Percentiles rank a stretch among this genome's conserved stretches.
phyloP scores from a whole-genome alignment of 1,140 invertebrate genomes.

The Zaprionus nigranus region DNA sequence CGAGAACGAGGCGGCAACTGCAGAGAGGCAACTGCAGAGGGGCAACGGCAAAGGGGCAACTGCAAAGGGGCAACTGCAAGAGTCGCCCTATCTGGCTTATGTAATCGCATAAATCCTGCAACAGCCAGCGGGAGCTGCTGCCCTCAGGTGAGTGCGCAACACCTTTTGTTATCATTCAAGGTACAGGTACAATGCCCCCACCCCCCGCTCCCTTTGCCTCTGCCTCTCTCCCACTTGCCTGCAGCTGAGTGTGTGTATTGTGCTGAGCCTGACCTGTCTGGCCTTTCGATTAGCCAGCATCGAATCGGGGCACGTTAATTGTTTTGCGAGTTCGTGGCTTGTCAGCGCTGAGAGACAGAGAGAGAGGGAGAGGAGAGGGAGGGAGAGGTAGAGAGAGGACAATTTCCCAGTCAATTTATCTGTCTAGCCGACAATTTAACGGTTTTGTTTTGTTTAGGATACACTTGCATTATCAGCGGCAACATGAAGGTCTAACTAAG shows the following conservation, averaged over 20 bases:
- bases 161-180: conserved; percentile 56
- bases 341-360: conserved; percentile 32
- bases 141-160: conserved; percentile 44
- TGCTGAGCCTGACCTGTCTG: conserved; percentile 22
- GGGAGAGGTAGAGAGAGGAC: background rate
- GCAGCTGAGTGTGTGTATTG: background rate
- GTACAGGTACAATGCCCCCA: conserved; percentile 28
- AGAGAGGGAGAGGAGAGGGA: no score
- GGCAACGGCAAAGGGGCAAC: no score
- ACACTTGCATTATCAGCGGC: background rate
- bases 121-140: conserved; percentile 42
- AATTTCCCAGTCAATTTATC: conserved; percentile 51
- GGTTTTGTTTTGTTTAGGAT: conserved; percentile 29
- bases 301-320: conserved; percentile 49
- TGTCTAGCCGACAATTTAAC: conserved; percentile 47
- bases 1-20: background rate
- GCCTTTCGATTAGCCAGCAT: conserved; percentile 50
- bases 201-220: background rate
- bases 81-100: conserved; percentile 40
- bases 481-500: background rate
- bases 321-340: conserved; percentile 52
- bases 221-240: conserved; percentile 3
- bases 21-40: background rate
- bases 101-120: conserved; percentile 52
- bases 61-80: background rate